Conservation (phyloP, 2,888 invertebrate genomes). For the Sarcophaga rosellei region DNA sequence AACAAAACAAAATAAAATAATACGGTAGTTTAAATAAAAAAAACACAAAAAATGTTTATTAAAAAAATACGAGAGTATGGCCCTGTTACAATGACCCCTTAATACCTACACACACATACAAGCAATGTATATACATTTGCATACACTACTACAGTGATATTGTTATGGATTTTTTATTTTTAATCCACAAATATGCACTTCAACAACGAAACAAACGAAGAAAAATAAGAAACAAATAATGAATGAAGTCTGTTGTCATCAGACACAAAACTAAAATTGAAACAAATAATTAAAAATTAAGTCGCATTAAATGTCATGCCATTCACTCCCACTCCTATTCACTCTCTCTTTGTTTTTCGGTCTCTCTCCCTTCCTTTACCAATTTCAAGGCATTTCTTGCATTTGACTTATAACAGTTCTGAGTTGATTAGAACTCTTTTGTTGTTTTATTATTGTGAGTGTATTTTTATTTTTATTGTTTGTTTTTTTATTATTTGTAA, state of each 20-base stretch:
- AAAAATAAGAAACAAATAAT: conserved; percentile 21
- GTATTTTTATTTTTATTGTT: conserved; percentile 20
- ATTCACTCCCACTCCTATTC: not conserved
- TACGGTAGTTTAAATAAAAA: not conserved
- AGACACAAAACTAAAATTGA: conserved; percentile 15
- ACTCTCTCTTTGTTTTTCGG: no score
- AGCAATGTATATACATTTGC: not conserved
- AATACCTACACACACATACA: not conserved
- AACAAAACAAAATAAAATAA: not conserved
- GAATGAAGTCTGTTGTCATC: conserved; percentile 42
- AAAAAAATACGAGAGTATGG: not conserved
- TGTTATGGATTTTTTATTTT: not conserved
- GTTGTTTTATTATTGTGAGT: not conserved
- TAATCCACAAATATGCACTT: conserved; percentile 35
- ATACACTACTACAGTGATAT: not conserved
- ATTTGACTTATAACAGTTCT: conserved; percentile 5
- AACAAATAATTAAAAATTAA: conserved; percentile 11
- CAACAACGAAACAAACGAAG: conserved; percentile 26
- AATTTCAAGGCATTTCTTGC: not conserved
- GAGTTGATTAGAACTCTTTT: conserved; percentile 7
- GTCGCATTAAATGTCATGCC: conserved; percentile 26
- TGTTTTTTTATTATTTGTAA: conserved; percentile 27
- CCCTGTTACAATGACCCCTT: conserved; percentile 48
- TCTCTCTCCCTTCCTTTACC: no score
- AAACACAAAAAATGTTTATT: not conserved